These are phyloP conservation scores for Zootoca vivipara DNA, from an alignment of 2,113 vertebrate species.

Conservation along the genomic window DNA sequence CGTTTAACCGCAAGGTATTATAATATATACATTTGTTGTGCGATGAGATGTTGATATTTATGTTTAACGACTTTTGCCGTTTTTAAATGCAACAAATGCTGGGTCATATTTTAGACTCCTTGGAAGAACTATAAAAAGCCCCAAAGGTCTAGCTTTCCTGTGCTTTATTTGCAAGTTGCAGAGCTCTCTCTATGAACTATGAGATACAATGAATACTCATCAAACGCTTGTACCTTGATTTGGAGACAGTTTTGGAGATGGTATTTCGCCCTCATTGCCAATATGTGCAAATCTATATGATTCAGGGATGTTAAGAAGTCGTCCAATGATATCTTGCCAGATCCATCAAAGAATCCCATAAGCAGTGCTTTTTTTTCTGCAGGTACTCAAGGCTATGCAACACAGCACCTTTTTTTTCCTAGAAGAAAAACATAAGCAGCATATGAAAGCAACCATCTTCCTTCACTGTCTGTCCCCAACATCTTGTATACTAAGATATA, in stretches of 20 bases:
- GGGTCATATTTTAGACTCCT: background rate
- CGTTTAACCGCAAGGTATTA: no score
- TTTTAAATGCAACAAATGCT: background rate
- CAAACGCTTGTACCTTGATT: background rate
- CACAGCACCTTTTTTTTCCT: background rate
- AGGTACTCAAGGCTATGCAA: no score
- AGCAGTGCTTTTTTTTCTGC: no score
- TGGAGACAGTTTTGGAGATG: background rate
- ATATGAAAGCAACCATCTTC: background rate
- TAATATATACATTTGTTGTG: background rate
- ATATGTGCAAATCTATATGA: background rate
- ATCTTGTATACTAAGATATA: background rate
- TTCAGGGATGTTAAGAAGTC: background rate
- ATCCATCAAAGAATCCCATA: background rate
- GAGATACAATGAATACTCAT: background rate
- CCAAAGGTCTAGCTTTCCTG: background rate
- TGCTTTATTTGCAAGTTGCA: background rate
- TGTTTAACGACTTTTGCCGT: background rate
- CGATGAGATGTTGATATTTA: background rate
- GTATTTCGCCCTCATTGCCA: background rate
- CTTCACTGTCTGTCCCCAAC: background rate
- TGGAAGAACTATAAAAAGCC: background rate
- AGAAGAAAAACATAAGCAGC: background rate
- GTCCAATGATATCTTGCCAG: background rate
- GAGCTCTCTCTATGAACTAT: background rate